Evolutionary conservation across 2,888 invertebrate genomes (phyloP).

Genomic region (Synergus gifuensis): DNA sequence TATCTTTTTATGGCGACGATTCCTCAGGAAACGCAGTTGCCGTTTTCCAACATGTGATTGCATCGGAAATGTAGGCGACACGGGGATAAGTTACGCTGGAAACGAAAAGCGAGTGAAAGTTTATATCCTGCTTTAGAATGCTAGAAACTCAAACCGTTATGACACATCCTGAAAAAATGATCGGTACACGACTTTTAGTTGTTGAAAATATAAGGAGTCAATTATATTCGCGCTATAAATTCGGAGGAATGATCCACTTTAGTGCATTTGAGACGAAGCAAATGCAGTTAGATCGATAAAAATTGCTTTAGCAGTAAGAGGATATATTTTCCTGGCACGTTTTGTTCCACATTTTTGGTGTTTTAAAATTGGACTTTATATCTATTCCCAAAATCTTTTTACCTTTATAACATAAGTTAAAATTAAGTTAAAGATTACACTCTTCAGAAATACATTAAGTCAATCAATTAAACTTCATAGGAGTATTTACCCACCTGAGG

Average conservation of each 20-base stretch:
- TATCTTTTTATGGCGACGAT: slow-evolving; percentile 53
- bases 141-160: not conserved
- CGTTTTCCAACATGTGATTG: slow-evolving; percentile 31
- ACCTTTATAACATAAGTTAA: too few species aligned
- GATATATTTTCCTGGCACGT: not conserved
- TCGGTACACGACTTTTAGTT: not conserved
- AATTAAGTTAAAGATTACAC: too few species aligned
- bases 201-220: not conserved
- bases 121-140: not conserved
- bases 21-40: slow-evolving; percentile 40
- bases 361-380: not conserved
- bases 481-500: too few species aligned
- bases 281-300: not conserved
- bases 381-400: not conserved
- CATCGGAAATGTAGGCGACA: slow-evolving; percentile 40
- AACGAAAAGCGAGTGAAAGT: not conserved
- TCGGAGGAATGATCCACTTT: not conserved
- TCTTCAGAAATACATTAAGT: too few species aligned
- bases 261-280: not conserved
- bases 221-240: not conserved
- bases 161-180: not conserved
- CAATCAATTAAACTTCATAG: too few species aligned
- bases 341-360: not conserved
- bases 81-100: slow-evolving; percentile 26
- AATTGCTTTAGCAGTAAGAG: not conserved